A percentile compares a stretch with the other conserved stretches of the same genome.
Conservation (phyloP, 2,888 invertebrate species). For the Dorcus parallelipipedus region DNA sequence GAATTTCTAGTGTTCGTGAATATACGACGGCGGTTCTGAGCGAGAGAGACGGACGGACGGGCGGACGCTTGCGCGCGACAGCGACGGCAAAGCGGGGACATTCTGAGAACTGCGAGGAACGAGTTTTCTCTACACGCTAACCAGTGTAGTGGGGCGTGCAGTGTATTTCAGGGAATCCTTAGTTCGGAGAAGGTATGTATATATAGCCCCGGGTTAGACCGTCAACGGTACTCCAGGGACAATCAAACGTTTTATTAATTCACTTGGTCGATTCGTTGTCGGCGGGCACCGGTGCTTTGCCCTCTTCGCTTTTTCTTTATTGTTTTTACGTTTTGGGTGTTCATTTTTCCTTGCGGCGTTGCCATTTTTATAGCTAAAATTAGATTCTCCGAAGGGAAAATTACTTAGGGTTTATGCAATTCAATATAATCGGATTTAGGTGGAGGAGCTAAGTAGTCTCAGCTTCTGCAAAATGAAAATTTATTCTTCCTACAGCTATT, state of each 20-base stretch:
- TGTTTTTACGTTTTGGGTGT: too few species aligned
- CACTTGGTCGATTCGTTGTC: too few species aligned
- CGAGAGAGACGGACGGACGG: constrained; percentile 15
- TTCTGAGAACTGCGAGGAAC: constrained; percentile 45
- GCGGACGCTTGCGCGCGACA: constrained; percentile 7
- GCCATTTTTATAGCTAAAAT: too few species aligned
- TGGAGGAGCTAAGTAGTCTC: too few species aligned
- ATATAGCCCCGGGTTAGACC: constrained; percentile 5
- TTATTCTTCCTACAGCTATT: too few species aligned
- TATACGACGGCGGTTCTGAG: constrained; percentile 23
- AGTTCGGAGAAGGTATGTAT: constrained; percentile 41
- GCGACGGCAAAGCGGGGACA: constrained; percentile 12
- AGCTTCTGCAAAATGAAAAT: too few species aligned
- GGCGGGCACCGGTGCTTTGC: too few species aligned
- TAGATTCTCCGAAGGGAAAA: too few species aligned
- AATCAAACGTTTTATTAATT: not conserved
- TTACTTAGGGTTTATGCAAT: too few species aligned
- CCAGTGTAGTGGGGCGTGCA: constrained; percentile 26
- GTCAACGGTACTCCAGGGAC: not conserved
- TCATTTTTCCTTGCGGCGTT: too few species aligned
- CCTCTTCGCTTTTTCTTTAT: too few species aligned
- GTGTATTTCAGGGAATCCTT: constrained; percentile 46
- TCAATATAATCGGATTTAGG: too few species aligned
- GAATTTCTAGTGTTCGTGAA: constrained; percentile 22
- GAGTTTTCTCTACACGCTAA: constrained; percentile 47